phyloP scores from a whole-genome alignment of 1,140 invertebrate genomes.

The Physella acuta region DNA sequence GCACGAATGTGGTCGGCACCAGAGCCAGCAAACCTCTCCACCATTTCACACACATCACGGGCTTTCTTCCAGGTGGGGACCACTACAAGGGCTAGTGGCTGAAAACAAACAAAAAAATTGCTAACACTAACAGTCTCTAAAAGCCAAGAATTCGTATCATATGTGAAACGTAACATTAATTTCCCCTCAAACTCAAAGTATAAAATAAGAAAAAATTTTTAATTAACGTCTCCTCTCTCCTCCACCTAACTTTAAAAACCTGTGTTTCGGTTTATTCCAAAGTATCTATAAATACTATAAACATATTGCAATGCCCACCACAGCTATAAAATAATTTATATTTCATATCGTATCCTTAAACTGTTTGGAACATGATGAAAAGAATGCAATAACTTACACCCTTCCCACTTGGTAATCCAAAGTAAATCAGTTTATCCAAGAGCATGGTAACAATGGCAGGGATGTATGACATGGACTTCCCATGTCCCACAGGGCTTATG shows the following conservation, averaged over 20 bases:
- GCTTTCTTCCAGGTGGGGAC: slow-evolving; percentile 48
- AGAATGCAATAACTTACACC: slow-evolving; percentile 38
- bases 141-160: no score
- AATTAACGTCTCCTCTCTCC: no score
- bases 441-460: slow-evolving; percentile 38
- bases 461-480: slow-evolving; percentile 49
- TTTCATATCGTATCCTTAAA: background rate
- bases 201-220: no score
- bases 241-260: no score
- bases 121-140: no score
- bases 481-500: slow-evolving; percentile 38
- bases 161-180: no score
- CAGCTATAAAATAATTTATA: no score
- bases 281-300: no score
- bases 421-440: slow-evolving; percentile 30
- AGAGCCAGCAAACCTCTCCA: slow-evolving; percentile 17
- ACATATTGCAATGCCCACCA: no score
- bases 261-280: no score
- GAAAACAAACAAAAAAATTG: slow-evolving; percentile 14
- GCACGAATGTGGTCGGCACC: slow-evolving; percentile 19
- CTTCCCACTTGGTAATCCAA: slow-evolving; percentile 36
- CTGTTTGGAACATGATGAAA: background rate
- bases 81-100: slow-evolving; percentile 47
- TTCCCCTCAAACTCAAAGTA: no score
- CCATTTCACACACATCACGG: slow-evolving; percentile 29